Base-by-base conservation (phyloP, 2,113 vertebrate genomes). In the Thalassarche chlororhynchos region DNA sequence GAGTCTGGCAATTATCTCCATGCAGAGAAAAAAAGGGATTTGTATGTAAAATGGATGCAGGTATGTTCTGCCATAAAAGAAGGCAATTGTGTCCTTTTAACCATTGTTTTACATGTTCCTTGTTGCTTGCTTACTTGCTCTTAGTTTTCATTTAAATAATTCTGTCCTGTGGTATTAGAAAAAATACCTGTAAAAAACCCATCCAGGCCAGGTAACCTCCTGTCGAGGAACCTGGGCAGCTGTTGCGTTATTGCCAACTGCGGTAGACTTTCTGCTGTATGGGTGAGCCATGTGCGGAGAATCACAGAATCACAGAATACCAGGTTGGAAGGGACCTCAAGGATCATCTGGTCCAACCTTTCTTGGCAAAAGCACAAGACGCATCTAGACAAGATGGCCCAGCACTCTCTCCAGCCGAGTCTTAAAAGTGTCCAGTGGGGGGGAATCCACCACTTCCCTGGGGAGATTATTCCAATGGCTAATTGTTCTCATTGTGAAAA, bases 21-120 rank as follows among this genome's bases (percentile, higher is more conserved):
- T 99, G 99, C 97, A 94, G 77, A 57, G 98, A 99, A 60, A 97
- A 95, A 40, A 98, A 96, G 10, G 99, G 99, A 72, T 99, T 99
- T 80, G 85, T 99, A 47, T 99, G 99, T 95, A 99, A 99, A 98
- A 99, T 97, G 76, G 80, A 97, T 52, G 93, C 98, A 98, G 98
- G 99, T 99, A 91, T 49, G 98, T 94, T 29, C 57, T 87, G 86
- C 29, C 6, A 1, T 64, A 36, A 42, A 87, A 93, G 10, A 54
- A 60, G 29, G 6, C 28, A 57, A 28, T 57, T 34, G 5, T 83
- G 9, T 87, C n/a, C 62, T 70, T 46, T 3, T 21, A 83, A 36
- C 28, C 6, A 4, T 23, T 96, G 36, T 28, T 82, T 77, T 65
- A 49, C 4, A 10, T 85, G 32, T 32, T 85, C 28, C 12, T 42